A percentile compares a stretch with the other conserved stretches of the same genome.
Evolutionary conservation across 1,140 invertebrate species (phyloP).

Genomic region (Elymnias hypermnestra): DNA sequence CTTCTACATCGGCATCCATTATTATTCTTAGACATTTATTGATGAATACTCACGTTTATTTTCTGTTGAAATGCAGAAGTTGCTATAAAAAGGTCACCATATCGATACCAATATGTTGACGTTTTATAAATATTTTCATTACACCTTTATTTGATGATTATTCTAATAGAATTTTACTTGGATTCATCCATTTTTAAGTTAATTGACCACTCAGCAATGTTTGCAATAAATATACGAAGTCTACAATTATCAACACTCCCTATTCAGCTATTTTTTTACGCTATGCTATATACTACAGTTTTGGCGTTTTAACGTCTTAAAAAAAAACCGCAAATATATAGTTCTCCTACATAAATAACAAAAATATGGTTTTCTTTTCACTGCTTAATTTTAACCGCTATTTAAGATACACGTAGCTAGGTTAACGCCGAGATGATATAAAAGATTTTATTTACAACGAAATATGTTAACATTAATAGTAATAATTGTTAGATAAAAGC

Average conservation of each 20-base stretch:
- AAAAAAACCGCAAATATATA: slow-evolving; percentile 34
- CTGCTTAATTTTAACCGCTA: slow-evolving; percentile 25
- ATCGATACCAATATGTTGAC: too few species aligned
- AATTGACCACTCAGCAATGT: slow-evolving; percentile 27
- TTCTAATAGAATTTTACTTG: background rate
- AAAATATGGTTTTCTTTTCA: slow-evolving; percentile 33
- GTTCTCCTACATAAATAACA: slow-evolving; percentile 35
- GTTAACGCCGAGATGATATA: background rate
- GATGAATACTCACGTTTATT: too few species aligned
- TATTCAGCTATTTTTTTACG: slow-evolving; percentile 17
- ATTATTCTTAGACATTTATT: too few species aligned
- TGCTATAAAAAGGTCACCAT: too few species aligned
- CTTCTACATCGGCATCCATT: too few species aligned
- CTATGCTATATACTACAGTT: slow-evolving; percentile 32
- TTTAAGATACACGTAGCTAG: background rate
- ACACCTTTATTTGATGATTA: too few species aligned
- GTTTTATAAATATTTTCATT: too few species aligned
- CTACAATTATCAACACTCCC: slow-evolving; percentile 27
- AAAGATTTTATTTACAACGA: too few species aligned
- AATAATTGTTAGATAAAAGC: background rate
- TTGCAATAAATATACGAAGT: slow-evolving; percentile 22
- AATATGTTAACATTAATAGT: background rate
- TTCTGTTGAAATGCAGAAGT: too few species aligned
- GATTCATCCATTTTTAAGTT: slow-evolving; percentile 18
- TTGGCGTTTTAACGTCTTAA: slow-evolving; percentile 27